Conservation (phyloP, 1,140 invertebrate species). For the Neodiprion lecontei region DNA sequence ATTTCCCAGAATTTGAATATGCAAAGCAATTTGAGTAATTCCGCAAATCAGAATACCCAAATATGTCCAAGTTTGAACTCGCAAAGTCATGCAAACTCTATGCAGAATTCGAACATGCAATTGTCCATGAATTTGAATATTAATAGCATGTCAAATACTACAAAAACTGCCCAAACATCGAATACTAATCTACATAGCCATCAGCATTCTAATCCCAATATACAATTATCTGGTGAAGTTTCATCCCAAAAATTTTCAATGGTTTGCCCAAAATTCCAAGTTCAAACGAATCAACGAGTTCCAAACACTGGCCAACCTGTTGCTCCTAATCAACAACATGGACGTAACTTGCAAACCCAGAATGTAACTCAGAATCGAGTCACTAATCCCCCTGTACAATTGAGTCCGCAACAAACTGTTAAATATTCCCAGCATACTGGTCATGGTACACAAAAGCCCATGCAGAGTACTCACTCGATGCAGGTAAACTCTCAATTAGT, state of each 20-base stretch:
- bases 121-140: conserved; percentile 17
- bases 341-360: not conserved
- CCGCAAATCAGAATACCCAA: not conserved
- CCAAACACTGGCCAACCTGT: not conserved
- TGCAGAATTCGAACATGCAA: conserved; percentile 23
- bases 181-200: conserved; percentile 1
- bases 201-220: not conserved
- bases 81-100: conserved; percentile 10
- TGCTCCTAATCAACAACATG: not conserved
- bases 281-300: not conserved
- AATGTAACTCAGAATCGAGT: not conserved
- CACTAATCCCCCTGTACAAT: not conserved
- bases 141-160: conserved; percentile 19
- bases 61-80: not conserved
- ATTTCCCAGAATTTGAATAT: conserved; percentile 37
- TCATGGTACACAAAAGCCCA: not conserved
- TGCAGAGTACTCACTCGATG: not conserved
- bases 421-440: not conserved
- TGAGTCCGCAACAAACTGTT: not conserved
- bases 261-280: not conserved
- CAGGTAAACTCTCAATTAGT: conserved; percentile 30
- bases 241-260: not conserved
- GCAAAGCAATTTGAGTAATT: conserved; percentile 28
- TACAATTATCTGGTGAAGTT: not conserved
- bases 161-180: conserved; percentile 36